Conservation (phyloP, 2,797 vertebrate species). For the Darevskia mixta region DNA sequence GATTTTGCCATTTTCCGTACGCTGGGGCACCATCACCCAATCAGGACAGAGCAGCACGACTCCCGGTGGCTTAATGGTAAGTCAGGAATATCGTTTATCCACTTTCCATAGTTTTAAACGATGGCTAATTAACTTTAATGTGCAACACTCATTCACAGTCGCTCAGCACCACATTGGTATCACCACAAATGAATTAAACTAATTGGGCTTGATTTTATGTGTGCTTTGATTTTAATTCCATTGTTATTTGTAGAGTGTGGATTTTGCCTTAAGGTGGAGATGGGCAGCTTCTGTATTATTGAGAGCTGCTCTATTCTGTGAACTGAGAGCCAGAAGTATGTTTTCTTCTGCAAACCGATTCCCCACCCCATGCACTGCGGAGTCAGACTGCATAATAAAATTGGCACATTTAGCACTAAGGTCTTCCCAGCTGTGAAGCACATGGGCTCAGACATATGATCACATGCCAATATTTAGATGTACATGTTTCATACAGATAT, state of each 20-base stretch:
- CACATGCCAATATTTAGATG: not conserved
- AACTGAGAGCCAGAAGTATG: not conserved
- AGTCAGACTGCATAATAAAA: not conserved
- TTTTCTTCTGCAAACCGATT: not conserved
- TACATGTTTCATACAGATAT: not conserved
- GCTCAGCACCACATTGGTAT: slow-evolving; percentile 31
- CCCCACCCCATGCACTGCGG: too few species aligned
- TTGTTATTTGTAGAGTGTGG: slow-evolving; percentile 50
- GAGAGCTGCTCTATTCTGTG: not conserved
- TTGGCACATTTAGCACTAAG: not conserved
- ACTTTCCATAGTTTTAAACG: slow-evolving; percentile 8
- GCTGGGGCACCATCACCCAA: slow-evolving; percentile 95
- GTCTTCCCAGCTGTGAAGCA: not conserved
- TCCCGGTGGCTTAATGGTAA: slow-evolving; percentile 97
- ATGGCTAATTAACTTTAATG: not conserved
- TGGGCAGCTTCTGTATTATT: not conserved
- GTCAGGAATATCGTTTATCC: slow-evolving; percentile 56
- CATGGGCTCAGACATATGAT: not conserved
- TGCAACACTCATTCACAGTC: slow-evolving; percentile 24
- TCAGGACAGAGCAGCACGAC: slow-evolving; percentile 97
- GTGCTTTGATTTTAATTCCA: slow-evolving; percentile 56
- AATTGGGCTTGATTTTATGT: slow-evolving; percentile 59
- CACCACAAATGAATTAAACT: slow-evolving; percentile 48
- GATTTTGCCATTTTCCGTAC: slow-evolving; percentile 99
- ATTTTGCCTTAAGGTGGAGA: not conserved